Evolutionary conservation across 2,113 vertebrate genomes (phyloP).

Genomic region (Podocnemis expansa): DNA sequence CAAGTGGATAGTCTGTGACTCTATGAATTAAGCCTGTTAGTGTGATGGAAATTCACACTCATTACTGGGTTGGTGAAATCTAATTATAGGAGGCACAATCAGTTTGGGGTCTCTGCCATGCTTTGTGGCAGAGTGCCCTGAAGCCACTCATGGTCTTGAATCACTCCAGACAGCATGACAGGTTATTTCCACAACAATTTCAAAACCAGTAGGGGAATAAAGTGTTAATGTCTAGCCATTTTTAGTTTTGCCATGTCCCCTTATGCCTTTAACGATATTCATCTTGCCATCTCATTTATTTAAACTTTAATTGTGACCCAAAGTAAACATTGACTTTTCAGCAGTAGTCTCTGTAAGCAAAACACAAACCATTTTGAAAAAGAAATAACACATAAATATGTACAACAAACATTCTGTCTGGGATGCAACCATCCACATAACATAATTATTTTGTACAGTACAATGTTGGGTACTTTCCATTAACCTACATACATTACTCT

Average conservation of each 20-base stretch:
- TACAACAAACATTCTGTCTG: neutral
- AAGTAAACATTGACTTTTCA: neutral
- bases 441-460: neutral
- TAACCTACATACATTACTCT: neutral
- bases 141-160: neutral
- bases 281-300: neutral
- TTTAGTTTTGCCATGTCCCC: neutral
- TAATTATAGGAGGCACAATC: too few relatives aligned
- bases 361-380: neutral
- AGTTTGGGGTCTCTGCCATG: neutral
- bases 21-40: too few relatives aligned
- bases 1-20: too few relatives aligned
- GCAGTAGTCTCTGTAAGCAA: neutral
- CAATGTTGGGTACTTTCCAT: neutral
- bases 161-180: neutral
- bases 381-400: neutral
- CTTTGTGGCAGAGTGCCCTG: neutral
- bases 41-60: too few relatives aligned
- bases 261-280: neutral
- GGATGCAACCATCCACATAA: neutral
- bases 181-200: neutral
- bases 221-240: neutral
- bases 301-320: neutral
- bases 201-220: neutral
- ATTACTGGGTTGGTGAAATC: too few relatives aligned